Evolutionary conservation across 2,113 vertebrate genomes (phyloP).

Genomic region (Tupaia chinensis): DNA sequence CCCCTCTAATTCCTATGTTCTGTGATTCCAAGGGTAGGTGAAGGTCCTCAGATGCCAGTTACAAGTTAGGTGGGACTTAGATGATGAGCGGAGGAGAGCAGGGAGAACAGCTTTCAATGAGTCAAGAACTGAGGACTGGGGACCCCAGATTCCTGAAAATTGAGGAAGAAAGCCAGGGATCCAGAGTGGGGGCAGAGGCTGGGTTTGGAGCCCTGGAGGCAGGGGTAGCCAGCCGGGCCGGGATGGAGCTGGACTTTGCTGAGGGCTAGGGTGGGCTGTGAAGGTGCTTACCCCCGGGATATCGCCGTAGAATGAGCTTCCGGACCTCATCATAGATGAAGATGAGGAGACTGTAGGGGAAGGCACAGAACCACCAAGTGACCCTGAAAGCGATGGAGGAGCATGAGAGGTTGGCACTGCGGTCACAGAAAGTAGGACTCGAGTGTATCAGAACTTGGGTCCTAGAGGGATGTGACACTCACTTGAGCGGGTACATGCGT

Average conservation of each 20-base stretch:
- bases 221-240: rapidly evolving
- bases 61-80: background rate
- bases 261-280: rapidly evolving
- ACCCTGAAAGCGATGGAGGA: conserved; percentile 81
- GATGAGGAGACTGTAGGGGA: conserved; percentile 92
- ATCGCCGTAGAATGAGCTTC: conserved; percentile 89
- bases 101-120: background rate
- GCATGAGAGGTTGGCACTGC: background rate
- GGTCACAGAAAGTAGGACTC: too few species aligned
- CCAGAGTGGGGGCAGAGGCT: rapidly evolving
- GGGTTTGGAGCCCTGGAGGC: too few species aligned
- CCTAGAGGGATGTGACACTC: conserved; percentile 65
- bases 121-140: background rate
- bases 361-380: conserved; percentile 93
- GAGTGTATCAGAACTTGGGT: background rate
- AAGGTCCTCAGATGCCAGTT: background rate
- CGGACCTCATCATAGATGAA: conserved; percentile 92
- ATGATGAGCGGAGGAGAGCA: background rate
- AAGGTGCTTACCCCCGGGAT: conserved; percentile 88
- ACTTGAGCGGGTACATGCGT: conserved; percentile 90
- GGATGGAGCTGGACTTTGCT: background rate
- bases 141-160: background rate
- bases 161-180: background rate
- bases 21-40: background rate
- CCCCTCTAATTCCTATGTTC: background rate